Percentiles rank a stretch among this genome's conserved stretches.
These are phyloP conservation scores for Tenthredo amoena DNA, from an alignment of 2,888 invertebrate genomes.

Conservation along the genomic window DNA sequence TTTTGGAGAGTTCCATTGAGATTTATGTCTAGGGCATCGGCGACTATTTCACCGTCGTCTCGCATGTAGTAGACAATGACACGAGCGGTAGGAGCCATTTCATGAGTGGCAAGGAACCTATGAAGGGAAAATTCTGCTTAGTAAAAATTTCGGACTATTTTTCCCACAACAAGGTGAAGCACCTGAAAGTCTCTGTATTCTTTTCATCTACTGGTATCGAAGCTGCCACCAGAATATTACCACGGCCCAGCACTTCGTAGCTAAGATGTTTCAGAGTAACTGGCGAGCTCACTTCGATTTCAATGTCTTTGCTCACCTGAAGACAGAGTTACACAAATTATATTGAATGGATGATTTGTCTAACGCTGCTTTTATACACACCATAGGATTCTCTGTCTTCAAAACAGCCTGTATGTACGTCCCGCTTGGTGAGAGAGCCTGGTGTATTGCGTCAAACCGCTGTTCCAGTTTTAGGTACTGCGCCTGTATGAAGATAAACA, in stretches of 20 bases:
- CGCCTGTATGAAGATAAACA: conserved; percentile 79
- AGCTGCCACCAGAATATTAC: conserved; percentile 89
- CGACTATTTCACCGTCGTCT: conserved; percentile 88
- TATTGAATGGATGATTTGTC: conserved; percentile 23
- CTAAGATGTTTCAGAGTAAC: conserved; percentile 87
- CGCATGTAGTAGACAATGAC: conserved; percentile 89
- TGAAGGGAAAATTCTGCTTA: conserved; percentile 56
- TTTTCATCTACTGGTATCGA: conserved; percentile 82
- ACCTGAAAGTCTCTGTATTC: conserved; percentile 70
- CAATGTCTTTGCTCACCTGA: conserved; percentile 84
- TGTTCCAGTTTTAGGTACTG: conserved; percentile 90
- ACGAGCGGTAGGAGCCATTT: conserved; percentile 92
- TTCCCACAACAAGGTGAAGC: conserved; percentile 34
- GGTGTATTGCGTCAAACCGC: conserved; percentile 86
- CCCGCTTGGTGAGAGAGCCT: conserved; percentile 84
- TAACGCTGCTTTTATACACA: conserved; percentile 60
- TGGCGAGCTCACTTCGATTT: conserved; percentile 87
- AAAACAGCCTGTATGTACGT: conserved; percentile 81
- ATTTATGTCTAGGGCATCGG: conserved; percentile 90
- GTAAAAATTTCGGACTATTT: neutral
- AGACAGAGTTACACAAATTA: conserved; percentile 7
- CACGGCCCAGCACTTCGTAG: conserved; percentile 90
- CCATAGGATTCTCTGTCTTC: conserved; percentile 80
- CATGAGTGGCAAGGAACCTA: conserved; percentile 86
- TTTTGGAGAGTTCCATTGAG: conserved; percentile 89